Evolutionary conservation across 2,797 vertebrate species (phyloP), one percentile per base, ranked within the genome.

Genomic region (Microhierax caerulescens): DNA sequence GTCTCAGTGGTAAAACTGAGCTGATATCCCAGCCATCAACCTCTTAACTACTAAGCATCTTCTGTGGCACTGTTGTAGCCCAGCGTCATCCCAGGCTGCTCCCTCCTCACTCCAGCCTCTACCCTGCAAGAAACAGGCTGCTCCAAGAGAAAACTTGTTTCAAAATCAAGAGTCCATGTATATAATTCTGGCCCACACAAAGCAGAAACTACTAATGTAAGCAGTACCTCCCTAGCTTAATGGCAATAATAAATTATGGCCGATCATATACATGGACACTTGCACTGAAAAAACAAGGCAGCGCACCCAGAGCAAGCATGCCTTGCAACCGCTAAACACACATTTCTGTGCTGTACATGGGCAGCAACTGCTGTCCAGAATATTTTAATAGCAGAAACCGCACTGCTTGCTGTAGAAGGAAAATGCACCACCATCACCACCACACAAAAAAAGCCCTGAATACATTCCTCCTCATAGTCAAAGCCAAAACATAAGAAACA

Each of bases 311-410:
- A 68, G 57, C 69, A 59, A 61, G 76, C 82, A 69, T 21, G 85
- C 45, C 79, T 41, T 27, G n/a, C 16, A 88, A 91, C 96, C 96
- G 75, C 96, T 77, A 83, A 96, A 90, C 93, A 93, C 95, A 90
- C 78, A 13, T 53, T 57, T 64, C 69, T 57, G 45, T 83, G 85
- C 93, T 75, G 17, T 78, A 85, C 24, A 61, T 96, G 95, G 96
- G 95, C 85, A 94, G 85, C 68, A 54, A n/a, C 37, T 91, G 73
- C 87, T 94, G 93, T 77, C 89, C 82, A 1, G 78, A 76, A 51
- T 77, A 72, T 85, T 88, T 91, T 37, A 89, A 77, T 57, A 91
- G 75, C 60, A 86, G 27, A 65, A 85, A 91, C 13, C 56, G 34
- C n/a, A 27, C 17, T 21, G 50, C 67, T 70, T 57, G 63, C 59